Conservation (phyloP, 2,888 invertebrate species). For the Meloe dianella region DNA sequence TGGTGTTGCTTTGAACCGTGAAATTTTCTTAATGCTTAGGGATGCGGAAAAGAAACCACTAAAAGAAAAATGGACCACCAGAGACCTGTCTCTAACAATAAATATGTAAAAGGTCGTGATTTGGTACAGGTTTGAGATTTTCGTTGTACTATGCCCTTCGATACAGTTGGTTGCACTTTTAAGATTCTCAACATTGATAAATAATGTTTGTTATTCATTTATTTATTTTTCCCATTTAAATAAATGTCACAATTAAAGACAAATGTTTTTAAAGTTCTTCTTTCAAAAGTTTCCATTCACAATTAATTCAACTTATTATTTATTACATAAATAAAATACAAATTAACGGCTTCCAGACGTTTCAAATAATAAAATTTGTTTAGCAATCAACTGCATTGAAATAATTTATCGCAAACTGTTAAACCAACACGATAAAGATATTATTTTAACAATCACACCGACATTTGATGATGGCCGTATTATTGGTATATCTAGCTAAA, state of each 20-base stretch:
- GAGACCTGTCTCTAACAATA: constrained; percentile 18
- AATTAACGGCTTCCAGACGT: background rate
- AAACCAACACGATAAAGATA: background rate
- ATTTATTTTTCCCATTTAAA: background rate
- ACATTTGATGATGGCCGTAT: background rate
- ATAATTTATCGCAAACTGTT: background rate
- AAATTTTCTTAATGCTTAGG: constrained; percentile 30
- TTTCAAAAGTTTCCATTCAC: too few relatives aligned
- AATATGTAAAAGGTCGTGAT: constrained; percentile 25
- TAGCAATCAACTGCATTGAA: background rate
- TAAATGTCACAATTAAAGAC: background rate
- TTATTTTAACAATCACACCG: background rate
- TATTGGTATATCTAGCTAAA: background rate
- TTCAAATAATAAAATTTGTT: background rate
- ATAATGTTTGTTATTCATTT: background rate
- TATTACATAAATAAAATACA: background rate
- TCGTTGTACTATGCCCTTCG: constrained; percentile 25
- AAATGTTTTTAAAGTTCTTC: background rate
- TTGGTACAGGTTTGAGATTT: constrained; percentile 11
- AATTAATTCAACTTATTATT: background rate
- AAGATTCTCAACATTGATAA: constrained; percentile 14
- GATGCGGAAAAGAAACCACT: constrained; percentile 31
- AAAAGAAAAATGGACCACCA: constrained; percentile 13
- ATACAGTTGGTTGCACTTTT: constrained; percentile 33
- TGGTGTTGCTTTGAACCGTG: constrained; percentile 22